Evolutionary conservation across 1,140 invertebrate species (phyloP).

Genomic region (Cepaea nemoralis): DNA sequence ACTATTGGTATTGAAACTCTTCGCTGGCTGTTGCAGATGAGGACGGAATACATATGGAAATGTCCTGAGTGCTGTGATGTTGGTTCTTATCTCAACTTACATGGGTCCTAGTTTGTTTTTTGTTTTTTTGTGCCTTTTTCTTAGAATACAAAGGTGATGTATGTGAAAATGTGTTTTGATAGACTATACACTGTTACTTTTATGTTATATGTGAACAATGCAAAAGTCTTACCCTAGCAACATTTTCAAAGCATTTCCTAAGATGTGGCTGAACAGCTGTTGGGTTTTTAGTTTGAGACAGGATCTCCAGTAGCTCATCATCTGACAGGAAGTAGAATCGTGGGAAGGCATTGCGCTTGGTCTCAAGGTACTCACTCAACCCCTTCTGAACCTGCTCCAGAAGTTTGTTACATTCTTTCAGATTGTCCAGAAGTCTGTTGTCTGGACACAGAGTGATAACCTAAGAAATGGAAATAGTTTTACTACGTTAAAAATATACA

Average conservation of each 20-base stretch:
- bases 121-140: no score
- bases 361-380: conserved; percentile 85
- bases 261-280: conserved; percentile 85
- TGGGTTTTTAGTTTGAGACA: conserved; percentile 85
- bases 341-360: conserved; percentile 86
- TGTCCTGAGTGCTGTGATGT: no score
- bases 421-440: conserved; percentile 76
- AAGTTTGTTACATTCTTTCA: conserved; percentile 79
- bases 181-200: background rate
- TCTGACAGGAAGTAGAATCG: conserved; percentile 89
- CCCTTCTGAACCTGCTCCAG: conserved; percentile 81
- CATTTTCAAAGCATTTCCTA: conserved; percentile 85
- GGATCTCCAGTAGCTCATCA: conserved; percentile 87
- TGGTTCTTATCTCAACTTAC: no score
- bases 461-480: conserved; percentile 46
- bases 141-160: no score
- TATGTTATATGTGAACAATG: background rate
- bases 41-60: no score
- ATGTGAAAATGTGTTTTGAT: no score
- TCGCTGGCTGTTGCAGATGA: no score
- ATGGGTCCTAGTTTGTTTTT: no score
- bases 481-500: no score
- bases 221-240: conserved; percentile 75
- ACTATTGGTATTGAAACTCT: no score
- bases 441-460: conserved; percentile 73